Base-by-base conservation (phyloP, 1,140 invertebrate genomes). In the Aphaenogaster ashmeadi region DNA sequence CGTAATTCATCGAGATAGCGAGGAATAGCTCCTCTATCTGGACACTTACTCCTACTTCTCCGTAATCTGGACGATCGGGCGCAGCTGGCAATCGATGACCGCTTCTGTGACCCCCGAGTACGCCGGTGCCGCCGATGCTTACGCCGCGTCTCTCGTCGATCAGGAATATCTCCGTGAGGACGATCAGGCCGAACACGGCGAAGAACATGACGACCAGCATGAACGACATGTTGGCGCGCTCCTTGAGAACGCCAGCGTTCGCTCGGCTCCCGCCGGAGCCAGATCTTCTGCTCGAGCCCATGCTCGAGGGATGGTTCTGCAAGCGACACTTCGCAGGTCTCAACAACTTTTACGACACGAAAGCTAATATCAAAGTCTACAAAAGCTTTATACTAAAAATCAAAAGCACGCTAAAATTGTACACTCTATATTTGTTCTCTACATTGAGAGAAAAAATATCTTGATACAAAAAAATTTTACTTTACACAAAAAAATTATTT, bases 191-290 rank as follows among this genome's bases (percentile, higher is more conserved):
- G 92, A 98, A 98, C 54, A 98, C 97, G n/a, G 97, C 97, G 93
- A 98, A 98, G 94, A 98, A 98, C 96, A 98, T 98, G 83, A 98
- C 96, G 44, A 98, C 98, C 91, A 98, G 97, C 95, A 98, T 97
- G 95, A 98, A 98, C 87, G 98, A 98, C 96, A 98, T 97, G 93
- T 98, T 97, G 78, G 98, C 98, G 75, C 98, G 96, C 92, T 98
- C 98, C 89, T 96, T 95, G 7, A 95, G 91, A 52, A 96, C 92
- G 44, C 97, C 96, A 69, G 97, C 96, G 92, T 89, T 95, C 58
- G 90, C 90, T 7, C 93, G 92, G 64, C 89, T 91, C 58, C 93
- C 91, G 38, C 92, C 90, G 71, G 88, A 87, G n/a, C 91, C 88
- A 67, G 89, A 91, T 87, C 93, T 92, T 85, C 94, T 93, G 69